Percentiles rank a stretch among this genome's conserved stretches.
These are phyloP conservation scores for Hirundichthys speculiger DNA, from an alignment of 2,113 vertebrate species.

Conservation along the genomic window DNA sequence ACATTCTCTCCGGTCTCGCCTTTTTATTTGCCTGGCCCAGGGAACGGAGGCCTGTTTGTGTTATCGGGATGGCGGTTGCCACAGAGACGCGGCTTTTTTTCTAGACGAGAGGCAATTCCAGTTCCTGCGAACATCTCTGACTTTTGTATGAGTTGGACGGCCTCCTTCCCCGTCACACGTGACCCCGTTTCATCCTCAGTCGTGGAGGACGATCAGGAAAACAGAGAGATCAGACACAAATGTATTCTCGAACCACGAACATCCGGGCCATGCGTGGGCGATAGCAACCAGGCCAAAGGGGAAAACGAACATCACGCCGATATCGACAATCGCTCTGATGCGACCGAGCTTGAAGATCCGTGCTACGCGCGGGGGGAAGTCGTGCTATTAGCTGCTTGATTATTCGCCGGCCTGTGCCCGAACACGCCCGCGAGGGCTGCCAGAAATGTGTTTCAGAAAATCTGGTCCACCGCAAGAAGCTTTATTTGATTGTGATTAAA, in stretches of 20 bases:
- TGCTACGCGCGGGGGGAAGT: constrained; percentile 19
- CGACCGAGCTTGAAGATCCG: constrained; percentile 24
- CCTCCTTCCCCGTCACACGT: not conserved
- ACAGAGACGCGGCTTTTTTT: constrained; percentile 68
- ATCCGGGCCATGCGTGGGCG: too few relatives aligned
- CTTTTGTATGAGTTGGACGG: constrained; percentile 20
- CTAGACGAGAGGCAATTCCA: constrained; percentile 68
- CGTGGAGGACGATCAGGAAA: not conserved
- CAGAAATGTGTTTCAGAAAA: constrained; percentile 46
- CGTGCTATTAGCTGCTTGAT: constrained; percentile 52
- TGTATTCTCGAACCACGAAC: too few relatives aligned
- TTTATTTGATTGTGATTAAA: constrained; percentile 46
- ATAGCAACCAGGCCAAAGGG: too few relatives aligned
- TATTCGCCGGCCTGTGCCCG: constrained; percentile 23
- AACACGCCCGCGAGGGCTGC: constrained; percentile 1
- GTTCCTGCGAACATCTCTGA: constrained; percentile 64
- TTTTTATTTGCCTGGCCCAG: constrained; percentile 61
- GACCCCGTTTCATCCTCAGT: not conserved
- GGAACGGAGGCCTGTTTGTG: constrained; percentile 72
- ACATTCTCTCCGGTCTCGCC: constrained; percentile 59
- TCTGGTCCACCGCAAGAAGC: constrained; percentile 33
- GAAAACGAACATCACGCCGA: too few relatives aligned
- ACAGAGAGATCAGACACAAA: not conserved
- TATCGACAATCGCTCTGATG: too few relatives aligned
- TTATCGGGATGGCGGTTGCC: constrained; percentile 70